Percentiles rank a stretch among this genome's conserved stretches.
phyloP scores from a whole-genome alignment of 2,797 vertebrate species.

The Podargus strigoides region DNA sequence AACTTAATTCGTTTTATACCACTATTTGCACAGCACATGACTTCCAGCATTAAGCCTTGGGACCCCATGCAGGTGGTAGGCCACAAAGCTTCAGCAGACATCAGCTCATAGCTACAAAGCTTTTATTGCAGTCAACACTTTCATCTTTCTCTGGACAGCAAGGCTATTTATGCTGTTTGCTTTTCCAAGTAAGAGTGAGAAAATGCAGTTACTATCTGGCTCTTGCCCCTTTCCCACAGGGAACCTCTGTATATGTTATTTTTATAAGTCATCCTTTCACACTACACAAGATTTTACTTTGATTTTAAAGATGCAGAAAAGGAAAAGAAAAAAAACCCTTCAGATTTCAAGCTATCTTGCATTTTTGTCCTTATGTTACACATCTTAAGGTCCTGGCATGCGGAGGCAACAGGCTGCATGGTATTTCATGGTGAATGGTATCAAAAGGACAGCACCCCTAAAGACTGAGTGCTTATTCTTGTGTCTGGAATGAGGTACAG shows the following conservation, averaged over 20 bases:
- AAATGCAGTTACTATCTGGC: neutral
- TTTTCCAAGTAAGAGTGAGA: neutral
- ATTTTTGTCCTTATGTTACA: neutral
- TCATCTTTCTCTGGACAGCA: neutral
- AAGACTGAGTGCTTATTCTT: neutral
- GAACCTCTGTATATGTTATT: neutral
- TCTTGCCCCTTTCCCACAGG: neutral
- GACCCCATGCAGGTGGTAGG: neutral
- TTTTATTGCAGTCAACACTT: conserved; percentile 2
- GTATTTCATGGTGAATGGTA: neutral
- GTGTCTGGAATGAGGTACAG: neutral
- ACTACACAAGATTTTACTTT: neutral
- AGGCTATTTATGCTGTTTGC: conserved; percentile 2
- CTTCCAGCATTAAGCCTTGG: neutral
- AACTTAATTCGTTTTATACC: neutral
- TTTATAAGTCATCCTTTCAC: neutral
- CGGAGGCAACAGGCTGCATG: neutral
- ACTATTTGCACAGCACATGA: neutral
- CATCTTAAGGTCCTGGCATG: neutral
- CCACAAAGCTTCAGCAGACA: neutral
- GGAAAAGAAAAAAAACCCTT: neutral
- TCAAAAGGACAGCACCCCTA: neutral
- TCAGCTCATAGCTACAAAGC: neutral
- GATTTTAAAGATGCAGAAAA: neutral
- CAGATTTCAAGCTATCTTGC: neutral